Percentiles rank a stretch among this genome's conserved stretches.
phyloP scores from a whole-genome alignment of 2,888 invertebrate species.

The Dermolepida albohirtum region DNA sequence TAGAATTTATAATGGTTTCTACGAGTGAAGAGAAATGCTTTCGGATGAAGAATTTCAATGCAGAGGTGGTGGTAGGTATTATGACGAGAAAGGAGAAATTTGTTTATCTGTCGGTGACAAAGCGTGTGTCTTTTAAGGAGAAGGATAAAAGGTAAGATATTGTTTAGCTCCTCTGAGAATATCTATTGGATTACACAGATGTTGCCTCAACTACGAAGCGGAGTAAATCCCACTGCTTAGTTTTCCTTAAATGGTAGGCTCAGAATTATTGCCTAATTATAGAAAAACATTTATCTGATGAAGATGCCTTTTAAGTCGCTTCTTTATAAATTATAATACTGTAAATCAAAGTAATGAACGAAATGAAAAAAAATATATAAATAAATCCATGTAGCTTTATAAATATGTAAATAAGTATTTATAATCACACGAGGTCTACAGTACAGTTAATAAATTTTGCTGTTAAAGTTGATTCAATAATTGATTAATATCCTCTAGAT shows the following conservation, averaged over 20 bases:
- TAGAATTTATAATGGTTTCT: constrained; percentile 18
- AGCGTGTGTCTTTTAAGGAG: constrained; percentile 7
- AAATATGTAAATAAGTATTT: too few species aligned
- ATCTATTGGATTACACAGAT: constrained; percentile 24
- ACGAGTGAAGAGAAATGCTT: constrained; percentile 10
- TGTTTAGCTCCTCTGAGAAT: constrained; percentile 16
- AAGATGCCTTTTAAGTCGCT: constrained; percentile 13
- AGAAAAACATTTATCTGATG: constrained; percentile 28
- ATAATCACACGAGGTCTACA: too few species aligned
- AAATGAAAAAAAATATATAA: constrained; percentile 15
- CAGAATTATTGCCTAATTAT: constrained; percentile 35
- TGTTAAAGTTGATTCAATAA: too few species aligned
- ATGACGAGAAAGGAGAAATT: constrained; percentile 26
- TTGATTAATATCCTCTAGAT: too few species aligned
- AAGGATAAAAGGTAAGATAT: constrained; percentile 30
- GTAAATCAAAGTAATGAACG: constrained; percentile 23
- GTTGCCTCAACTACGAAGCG: constrained; percentile 8
- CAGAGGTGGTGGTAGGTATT: neutral
- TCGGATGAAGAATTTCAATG: constrained; percentile 14
- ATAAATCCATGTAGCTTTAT: neutral
- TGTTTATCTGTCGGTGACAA: constrained; percentile 30
- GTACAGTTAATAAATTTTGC: too few species aligned
- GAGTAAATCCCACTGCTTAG: constrained; percentile 9
- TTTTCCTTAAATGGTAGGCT: constrained; percentile 26
- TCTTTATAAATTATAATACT: constrained; percentile 29